Percentiles rank a stretch among this genome's conserved stretches.
Conservation (phyloP, 2,113 vertebrate species). For the Suricata suricatta region DNA sequence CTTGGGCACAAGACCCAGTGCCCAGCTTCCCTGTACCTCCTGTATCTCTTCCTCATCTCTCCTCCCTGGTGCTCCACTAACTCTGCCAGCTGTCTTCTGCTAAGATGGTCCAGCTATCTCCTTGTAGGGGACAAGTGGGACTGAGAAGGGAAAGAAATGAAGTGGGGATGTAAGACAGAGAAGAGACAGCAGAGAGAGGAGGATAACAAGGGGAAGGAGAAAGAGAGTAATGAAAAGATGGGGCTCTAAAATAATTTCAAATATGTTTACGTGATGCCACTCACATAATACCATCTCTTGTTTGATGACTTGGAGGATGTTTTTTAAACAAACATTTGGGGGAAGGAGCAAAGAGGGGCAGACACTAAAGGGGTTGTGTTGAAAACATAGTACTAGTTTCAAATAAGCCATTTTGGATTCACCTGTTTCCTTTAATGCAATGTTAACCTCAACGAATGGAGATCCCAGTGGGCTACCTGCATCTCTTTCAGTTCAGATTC, state of each 20-base stretch:
- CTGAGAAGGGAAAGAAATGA: background rate
- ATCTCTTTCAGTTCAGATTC: background rate
- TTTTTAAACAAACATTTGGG: background rate
- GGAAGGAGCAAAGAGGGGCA: background rate
- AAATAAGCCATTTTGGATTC: background rate
- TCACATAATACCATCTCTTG: background rate
- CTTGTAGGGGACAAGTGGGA: background rate
- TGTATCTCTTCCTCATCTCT: rapidly evolving
- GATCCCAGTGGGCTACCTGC: background rate
- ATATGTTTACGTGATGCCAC: background rate
- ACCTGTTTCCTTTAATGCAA: background rate
- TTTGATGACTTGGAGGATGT: background rate
- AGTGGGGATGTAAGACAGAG: background rate
- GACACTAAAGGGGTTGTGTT: background rate
- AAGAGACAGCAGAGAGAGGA: background rate
- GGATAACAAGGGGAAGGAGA: background rate
- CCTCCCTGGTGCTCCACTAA: background rate
- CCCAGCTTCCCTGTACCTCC: background rate
- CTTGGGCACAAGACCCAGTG: background rate
- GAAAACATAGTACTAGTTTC: background rate
- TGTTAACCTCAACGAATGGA: background rate
- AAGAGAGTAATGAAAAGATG: background rate
- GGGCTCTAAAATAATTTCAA: background rate
- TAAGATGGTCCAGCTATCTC: background rate
- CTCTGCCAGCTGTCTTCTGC: background rate